Evolutionary conservation across 2,888 invertebrate genomes (phyloP), one percentile per base, ranked within the genome.

Genomic region (Macrosoma leucophasiata): DNA sequence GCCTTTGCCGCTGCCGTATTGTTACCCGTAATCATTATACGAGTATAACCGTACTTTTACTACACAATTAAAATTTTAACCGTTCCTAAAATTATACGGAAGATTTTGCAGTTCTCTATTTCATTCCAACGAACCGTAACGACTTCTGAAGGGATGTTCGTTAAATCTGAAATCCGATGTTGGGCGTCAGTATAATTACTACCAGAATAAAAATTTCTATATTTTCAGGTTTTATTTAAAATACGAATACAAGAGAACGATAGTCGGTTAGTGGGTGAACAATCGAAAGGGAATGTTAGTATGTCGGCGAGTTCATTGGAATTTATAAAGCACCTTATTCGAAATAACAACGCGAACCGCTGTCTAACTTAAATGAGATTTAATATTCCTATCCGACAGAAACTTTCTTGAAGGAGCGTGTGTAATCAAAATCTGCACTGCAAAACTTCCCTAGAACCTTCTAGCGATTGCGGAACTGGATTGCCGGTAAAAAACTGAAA

Each of bases 281-380:
- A 58, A 61, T 57, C 45, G 39, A 39, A 61, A 52, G 54, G 53
- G 55, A 63, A 66, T 63, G 67, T 70, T 71, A 67, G 70, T 68
- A 68, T 62, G 67, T 64, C 48, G 48, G 49, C 51, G 61, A 74
- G 58, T 69, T 65, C 46, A 51, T 51, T 57, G 43, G 59, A 76
- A 69, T 73, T 79, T 75, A 72, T 73, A 77, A 75, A 74, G 68
- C 72, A 69, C 71, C 72, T 77, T 79, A 79, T 77, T 75, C 71
- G 77, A 78, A 79, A 81, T 81, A 82, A 82, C 77, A 81, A 77
- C 70, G 72, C 62, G 62, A 73, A 73, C 70, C 65, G 63, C 70
- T 57, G 67, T 79, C 79, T 78, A 81, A 82, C 70, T 84, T 81
- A 82, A 82, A 82, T 81, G 81, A 76, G 79, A 84, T 84, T 84